Base-by-base conservation (phyloP, 2,113 vertebrate species). In the Sterrhoptilus dennistouni region DNA sequence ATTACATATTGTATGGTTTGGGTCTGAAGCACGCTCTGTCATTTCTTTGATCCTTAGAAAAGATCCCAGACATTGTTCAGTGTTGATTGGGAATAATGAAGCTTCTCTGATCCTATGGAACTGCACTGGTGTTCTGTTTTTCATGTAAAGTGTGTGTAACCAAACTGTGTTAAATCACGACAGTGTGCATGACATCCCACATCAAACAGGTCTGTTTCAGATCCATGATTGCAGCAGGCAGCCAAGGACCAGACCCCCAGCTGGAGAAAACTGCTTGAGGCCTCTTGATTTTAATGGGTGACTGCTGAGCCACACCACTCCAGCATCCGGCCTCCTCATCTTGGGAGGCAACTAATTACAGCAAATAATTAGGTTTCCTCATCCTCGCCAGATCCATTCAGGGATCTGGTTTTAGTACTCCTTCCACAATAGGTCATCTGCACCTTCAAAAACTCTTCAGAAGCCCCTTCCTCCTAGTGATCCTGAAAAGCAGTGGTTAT, bases 71-170 rank as follows among this genome's bases (percentile, higher is more conserved):
- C 45, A 40, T 18, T 65, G 23, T 60, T 95, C 60, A 75, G 70
- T 53, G 9, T 50, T 78, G 3, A 8, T 60, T 94, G 82, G 83
- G 96, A 95, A 79, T 82, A 94, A 95, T 54, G 69, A n/a, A 74
- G 80, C 90, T 97, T 75, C 89, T 94, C 86, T 81, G 85, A 97
- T 76, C 90, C 83, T 83, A 15, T 91, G 93, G 56, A 96, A 91
- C 74, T 61, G 13, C 57, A 56, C 54, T 85, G 75, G 53, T 89
- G 74, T 35, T 95, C 96, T 93, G 75, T 47, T 93, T 94, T 75
- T 42, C 12, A 40, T 53, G 57, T 61, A 56, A 56, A 68, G 50
- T 8, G 5, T 60, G 47, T 78, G 14, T 35, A 35, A 64, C 31
- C 5, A 13, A 42, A 42, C 47, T n/a, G 12, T 0, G 1, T 18